These are phyloP conservation scores for Drosophila malerkotliana DNA, from an alignment of 1,140 invertebrate species.

Conservation along the genomic window DNA sequence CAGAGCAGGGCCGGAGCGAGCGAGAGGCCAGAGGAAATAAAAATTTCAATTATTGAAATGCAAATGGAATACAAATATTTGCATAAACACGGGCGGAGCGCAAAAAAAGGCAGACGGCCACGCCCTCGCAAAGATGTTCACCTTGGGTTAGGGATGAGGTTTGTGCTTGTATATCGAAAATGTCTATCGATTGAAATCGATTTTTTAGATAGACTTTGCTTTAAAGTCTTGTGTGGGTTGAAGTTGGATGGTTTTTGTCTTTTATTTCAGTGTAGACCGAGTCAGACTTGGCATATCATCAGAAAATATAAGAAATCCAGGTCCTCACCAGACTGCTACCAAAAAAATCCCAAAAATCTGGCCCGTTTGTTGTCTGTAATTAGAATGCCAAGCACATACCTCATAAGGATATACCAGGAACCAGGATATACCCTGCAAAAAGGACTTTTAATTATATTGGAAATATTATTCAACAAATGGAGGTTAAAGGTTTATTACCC, in stretches of 20 bases:
- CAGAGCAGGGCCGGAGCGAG: neutral
- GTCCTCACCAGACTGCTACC: no score
- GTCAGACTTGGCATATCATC: no score
- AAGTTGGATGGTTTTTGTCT: no score
- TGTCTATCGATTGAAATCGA: neutral
- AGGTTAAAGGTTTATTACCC: no score
- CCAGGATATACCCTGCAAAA: neutral
- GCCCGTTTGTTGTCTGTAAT: neutral
- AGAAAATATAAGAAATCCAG: no score
- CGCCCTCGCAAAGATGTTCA: neutral
- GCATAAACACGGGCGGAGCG: conserved; percentile 58
- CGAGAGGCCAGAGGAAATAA: conserved; percentile 39
- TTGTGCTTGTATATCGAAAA: neutral
- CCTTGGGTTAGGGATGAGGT: neutral
- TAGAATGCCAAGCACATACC: conserved; percentile 1
- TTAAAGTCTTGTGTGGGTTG: no score
- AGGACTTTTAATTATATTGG: neutral
- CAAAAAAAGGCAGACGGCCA: conserved; percentile 11
- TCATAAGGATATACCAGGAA: neutral
- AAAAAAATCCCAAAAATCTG: no score
- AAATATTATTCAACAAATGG: no score
- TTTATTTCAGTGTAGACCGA: no score
- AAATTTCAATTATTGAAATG: conserved; percentile 78
- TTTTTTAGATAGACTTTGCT: neutral
- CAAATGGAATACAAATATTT: conserved; percentile 79